These are phyloP conservation scores for Protaetia brevitarsis DNA, from an alignment of 1,140 invertebrate genomes.

Conservation along the genomic window DNA sequence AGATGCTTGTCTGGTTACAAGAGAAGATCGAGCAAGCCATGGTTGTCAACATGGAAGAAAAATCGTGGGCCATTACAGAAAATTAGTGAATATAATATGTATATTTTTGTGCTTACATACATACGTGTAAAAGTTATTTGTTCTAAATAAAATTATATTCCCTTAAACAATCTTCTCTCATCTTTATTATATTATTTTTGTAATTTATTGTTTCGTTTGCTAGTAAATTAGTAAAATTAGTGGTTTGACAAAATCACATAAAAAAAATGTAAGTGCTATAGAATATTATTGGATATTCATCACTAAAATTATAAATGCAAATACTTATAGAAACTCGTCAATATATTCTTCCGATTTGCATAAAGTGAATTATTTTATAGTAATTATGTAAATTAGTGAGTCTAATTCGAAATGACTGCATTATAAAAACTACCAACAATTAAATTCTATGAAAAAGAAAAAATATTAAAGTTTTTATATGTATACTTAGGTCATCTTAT, in stretches of 20 bases:
- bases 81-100: constrained; percentile 24
- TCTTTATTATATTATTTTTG: neutral
- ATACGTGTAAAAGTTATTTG: constrained; percentile 21
- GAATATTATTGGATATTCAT: too few relatives aligned
- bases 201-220: neutral
- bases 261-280: too few relatives aligned
- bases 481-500: too few relatives aligned
- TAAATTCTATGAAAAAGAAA: too few relatives aligned
- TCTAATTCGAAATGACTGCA: too few relatives aligned
- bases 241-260: neutral
- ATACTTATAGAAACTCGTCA: too few relatives aligned
- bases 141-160: constrained; percentile 26
- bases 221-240: neutral
- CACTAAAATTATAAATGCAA: too few relatives aligned
- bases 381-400: too few relatives aligned
- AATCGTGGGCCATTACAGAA: constrained; percentile 49
- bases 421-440: too few relatives aligned
- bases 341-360: too few relatives aligned
- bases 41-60: constrained; percentile 66
- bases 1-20: constrained; percentile 67
- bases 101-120: constrained; percentile 22
- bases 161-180: neutral
- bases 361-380: too few relatives aligned
- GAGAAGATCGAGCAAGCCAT: constrained; percentile 71
- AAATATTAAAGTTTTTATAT: too few relatives aligned